Evolutionary conservation across 1,140 invertebrate species (phyloP).

Genomic region (Spodoptera frugiperda): DNA sequence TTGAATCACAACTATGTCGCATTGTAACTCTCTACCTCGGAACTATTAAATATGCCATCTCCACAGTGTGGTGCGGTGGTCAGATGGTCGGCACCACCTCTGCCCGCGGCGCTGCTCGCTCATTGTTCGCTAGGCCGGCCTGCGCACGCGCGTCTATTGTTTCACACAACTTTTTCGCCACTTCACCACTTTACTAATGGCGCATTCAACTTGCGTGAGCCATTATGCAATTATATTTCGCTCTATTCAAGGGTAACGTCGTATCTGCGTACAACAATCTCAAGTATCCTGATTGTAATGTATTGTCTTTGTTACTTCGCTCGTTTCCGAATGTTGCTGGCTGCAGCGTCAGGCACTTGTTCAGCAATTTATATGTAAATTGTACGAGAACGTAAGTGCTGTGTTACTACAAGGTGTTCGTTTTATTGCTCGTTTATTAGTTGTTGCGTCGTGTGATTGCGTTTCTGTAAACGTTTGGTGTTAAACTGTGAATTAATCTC

Average conservation of each 20-base stretch:
- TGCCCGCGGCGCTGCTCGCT: conserved; percentile 52
- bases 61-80: background rate
- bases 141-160: conserved; percentile 54
- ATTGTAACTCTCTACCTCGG: background rate
- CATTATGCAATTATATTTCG: conserved; percentile 48
- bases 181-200: conserved; percentile 57
- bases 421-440: conserved; percentile 22
- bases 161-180: conserved; percentile 56
- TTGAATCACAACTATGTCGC: background rate
- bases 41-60: conserved; percentile 18
- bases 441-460: conserved; percentile 6
- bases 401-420: conserved; percentile 19
- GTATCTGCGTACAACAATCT: conserved; percentile 23
- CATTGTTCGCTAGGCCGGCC: conserved; percentile 53
- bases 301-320: conserved; percentile 12
- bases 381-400: background rate
- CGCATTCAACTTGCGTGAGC: conserved; percentile 53
- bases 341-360: conserved; percentile 14
- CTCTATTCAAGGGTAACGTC: conserved; percentile 33
- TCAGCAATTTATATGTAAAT: conserved; percentile 32
- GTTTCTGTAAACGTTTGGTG: background rate
- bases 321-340: conserved; percentile 22
- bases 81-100: conserved; percentile 26
- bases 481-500: background rate
- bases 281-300: conserved; percentile 33